A percentile compares a stretch with the other conserved stretches of the same genome.
phyloP scores from a whole-genome alignment of 1,140 invertebrate species.

The Brachionus manjavacas region DNA sequence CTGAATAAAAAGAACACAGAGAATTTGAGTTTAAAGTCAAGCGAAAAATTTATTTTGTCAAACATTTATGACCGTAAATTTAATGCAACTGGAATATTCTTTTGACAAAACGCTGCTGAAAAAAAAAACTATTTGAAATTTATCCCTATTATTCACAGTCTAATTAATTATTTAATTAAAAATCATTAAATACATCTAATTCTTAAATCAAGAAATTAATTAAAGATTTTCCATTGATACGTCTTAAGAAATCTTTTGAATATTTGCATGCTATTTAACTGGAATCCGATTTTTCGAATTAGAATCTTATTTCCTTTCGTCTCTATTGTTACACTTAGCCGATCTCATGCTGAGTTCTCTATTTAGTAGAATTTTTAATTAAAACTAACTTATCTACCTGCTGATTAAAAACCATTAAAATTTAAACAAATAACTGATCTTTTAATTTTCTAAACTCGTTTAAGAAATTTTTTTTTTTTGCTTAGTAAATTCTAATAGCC shows the following conservation, averaged over 20 bases:
- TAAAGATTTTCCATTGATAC: neutral
- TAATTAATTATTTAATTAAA: slow-evolving; percentile 40
- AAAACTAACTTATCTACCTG: slow-evolving; percentile 16
- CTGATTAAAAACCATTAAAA: neutral
- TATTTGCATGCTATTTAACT: neutral
- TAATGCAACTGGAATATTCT: neutral
- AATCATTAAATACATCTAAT: slow-evolving; percentile 25
- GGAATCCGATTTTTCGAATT: slow-evolving; percentile 5
- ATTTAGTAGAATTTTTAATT: neutral
- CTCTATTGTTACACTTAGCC: slow-evolving; percentile 2
- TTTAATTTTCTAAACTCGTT: neutral
- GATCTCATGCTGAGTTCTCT: slow-evolving; percentile 6
- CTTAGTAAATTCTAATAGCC: neutral
- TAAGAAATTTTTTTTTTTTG: neutral
- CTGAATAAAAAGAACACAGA: neutral
- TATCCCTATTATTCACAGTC: slow-evolving; percentile 36
- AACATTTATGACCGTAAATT: slow-evolving; percentile 35
- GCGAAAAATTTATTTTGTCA: slow-evolving; percentile 15
- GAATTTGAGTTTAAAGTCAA: neutral
- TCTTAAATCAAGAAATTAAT: slow-evolving; percentile 23
- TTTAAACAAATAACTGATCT: neutral
- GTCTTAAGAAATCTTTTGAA: slow-evolving; percentile 11
- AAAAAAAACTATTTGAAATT: neutral
- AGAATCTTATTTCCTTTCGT: neutral
- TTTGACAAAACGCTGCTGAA: neutral